Conservation (phyloP, 2,797 vertebrate species). For the Adelosebastes latens region DNA sequence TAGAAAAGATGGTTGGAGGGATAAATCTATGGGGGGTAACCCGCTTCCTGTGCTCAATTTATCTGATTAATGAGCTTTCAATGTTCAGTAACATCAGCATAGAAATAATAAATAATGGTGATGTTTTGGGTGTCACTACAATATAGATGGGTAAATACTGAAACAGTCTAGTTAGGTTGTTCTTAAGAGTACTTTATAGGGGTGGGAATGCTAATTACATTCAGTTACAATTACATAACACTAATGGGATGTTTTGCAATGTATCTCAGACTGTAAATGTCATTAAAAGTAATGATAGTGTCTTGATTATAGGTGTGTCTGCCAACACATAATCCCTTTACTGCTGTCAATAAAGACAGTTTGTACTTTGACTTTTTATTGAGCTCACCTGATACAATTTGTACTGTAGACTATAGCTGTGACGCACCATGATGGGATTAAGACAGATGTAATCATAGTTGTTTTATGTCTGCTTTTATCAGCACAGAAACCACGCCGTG, state of each 20-base stretch:
- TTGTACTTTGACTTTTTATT: constrained; percentile 56
- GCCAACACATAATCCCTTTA: constrained; percentile 29
- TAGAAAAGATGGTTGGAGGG: neutral
- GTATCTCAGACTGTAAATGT: neutral
- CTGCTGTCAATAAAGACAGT: constrained; percentile 28
- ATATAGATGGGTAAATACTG: neutral
- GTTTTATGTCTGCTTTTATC: neutral
- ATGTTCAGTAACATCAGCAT: neutral
- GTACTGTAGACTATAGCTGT: neutral
- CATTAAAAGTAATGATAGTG: neutral
- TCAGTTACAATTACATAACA: constrained; percentile 2
- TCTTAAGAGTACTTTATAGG: neutral
- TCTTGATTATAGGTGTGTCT: neutral
- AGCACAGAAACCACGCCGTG: neutral
- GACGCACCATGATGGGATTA: neutral
- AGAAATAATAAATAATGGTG: neutral
- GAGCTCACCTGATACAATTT: neutral
- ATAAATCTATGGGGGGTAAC: neutral
- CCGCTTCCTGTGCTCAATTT: neutral
- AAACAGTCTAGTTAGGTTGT: neutral
- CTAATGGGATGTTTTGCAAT: neutral
- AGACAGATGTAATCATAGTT: neutral
- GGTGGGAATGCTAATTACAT: neutral
- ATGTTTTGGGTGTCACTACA: neutral
- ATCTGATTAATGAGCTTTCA: constrained; percentile 3